These are phyloP conservation scores for Rhynchonema sp. DNA, from an alignment of 2,888 invertebrate species.

Conservation along the genomic window DNA sequence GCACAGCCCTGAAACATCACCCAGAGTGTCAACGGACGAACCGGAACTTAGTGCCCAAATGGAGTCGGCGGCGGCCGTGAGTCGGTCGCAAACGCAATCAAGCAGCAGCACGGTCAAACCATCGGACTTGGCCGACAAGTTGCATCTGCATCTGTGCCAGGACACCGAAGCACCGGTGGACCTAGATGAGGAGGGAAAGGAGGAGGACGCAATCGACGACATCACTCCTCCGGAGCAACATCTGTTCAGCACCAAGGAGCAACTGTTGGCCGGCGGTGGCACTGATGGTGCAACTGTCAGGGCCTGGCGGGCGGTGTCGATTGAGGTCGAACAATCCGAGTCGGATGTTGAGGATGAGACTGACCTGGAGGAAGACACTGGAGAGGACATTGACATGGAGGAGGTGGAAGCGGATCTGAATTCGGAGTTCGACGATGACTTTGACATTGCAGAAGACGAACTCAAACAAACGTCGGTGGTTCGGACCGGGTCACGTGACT, in stretches of 20 bases:
- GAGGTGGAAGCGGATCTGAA: background rate
- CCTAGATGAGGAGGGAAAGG: constrained; percentile 1
- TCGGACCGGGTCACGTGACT: background rate
- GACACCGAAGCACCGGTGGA: background rate
- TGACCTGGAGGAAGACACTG: constrained; percentile 1
- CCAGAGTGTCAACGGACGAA: background rate
- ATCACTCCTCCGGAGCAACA: constrained; percentile 1
- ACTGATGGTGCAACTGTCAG: constrained; percentile 7
- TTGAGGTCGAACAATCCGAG: background rate
- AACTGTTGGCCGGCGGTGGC: too few species aligned
- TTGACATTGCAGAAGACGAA: background rate
- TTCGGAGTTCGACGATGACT: background rate
- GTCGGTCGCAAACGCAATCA: background rate
- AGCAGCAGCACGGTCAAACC: too few species aligned
- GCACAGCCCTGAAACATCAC: too few species aligned
- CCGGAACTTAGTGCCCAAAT: background rate
- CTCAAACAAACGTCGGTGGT: background rate
- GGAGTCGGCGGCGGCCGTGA: background rate
- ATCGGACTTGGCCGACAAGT: background rate
- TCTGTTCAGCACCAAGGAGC: background rate
- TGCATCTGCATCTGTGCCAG: background rate
- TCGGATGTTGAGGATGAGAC: background rate
- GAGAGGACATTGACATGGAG: background rate
- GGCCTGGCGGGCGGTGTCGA: background rate
- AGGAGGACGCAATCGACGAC: constrained; percentile 5